A percentile compares a stretch with the other conserved stretches of the same genome.
phyloP scores from a whole-genome alignment of 2,797 vertebrate species.

The Urosaurus nigricauda region DNA sequence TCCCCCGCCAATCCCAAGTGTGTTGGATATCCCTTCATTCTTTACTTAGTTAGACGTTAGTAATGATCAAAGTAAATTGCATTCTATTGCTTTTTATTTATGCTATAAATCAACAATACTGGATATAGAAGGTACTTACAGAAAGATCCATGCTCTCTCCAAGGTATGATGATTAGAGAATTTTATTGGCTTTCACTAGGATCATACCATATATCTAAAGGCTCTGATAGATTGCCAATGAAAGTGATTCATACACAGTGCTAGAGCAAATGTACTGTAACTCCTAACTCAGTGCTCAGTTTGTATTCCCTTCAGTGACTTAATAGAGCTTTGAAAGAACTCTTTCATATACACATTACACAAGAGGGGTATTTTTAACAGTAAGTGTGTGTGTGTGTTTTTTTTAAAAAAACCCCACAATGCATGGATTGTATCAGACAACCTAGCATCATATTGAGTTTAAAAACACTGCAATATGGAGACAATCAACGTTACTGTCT shows the following conservation, averaged over 20 bases:
- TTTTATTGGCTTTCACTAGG: constrained; percentile 26
- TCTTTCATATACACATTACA: constrained; percentile 64
- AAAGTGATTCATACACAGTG: constrained; percentile 51
- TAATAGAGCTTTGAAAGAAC: constrained; percentile 64
- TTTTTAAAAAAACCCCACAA: constrained; percentile 61
- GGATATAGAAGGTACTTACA: neutral
- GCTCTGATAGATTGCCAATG: neutral
- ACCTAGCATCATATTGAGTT: constrained; percentile 21
- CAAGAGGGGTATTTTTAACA: constrained; percentile 43
- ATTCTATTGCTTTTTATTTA: constrained; percentile 9
- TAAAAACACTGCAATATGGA: constrained; percentile 51
- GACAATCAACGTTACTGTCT: constrained; percentile 12
- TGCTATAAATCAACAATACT: constrained; percentile 9
- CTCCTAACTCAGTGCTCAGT: constrained; percentile 52
- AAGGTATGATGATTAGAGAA: neutral
- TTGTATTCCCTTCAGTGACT: constrained; percentile 60
- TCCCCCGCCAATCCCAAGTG: neutral
- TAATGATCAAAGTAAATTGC: neutral
- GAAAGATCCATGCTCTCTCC: neutral
- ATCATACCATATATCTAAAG: constrained; percentile 48
- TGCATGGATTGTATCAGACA: constrained; percentile 66
- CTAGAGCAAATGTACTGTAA: constrained; percentile 50
- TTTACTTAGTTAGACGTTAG: neutral
- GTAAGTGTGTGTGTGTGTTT: constrained; percentile 16
- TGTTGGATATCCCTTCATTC: neutral